A percentile compares a stretch with the other conserved stretches of the same genome.
Evolutionary conservation across 2,113 vertebrate species (phyloP).

Genomic region (Crotalus helleri): DNA sequence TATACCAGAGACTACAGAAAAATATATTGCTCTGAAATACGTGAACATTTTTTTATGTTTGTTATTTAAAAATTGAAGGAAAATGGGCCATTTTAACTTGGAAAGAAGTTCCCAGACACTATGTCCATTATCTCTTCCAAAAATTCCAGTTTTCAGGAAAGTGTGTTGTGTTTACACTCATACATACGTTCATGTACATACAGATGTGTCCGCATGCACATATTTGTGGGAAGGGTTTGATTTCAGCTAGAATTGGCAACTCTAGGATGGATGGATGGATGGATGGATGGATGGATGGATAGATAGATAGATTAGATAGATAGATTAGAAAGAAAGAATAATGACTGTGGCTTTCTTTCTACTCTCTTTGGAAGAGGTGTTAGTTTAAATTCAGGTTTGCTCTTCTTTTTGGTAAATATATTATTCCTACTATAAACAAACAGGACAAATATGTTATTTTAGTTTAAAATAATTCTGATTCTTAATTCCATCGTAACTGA

Average conservation of each 20-base stretch:
- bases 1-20: not conserved
- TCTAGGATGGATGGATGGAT: not conserved
- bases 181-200: not conserved
- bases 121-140: not conserved
- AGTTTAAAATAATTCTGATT: not conserved
- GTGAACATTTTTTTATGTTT: not conserved
- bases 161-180: not conserved
- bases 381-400: not conserved
- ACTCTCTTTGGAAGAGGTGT: not conserved
- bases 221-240: not conserved
- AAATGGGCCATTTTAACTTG: not conserved
- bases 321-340: not conserved
- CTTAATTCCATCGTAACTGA: not conserved
- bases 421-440: not conserved
- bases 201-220: not conserved
- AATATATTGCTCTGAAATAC: not conserved
- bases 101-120: not conserved
- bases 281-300: accelerated
- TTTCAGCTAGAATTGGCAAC: not conserved
- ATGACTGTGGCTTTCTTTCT: not conserved
- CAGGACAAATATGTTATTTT: not conserved
- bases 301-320: too few relatives aligned
- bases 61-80: not conserved
- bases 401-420: not conserved
- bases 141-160: not conserved